Conservation (phyloP, 2,797 vertebrate genomes). For the Microhierax caerulescens region DNA sequence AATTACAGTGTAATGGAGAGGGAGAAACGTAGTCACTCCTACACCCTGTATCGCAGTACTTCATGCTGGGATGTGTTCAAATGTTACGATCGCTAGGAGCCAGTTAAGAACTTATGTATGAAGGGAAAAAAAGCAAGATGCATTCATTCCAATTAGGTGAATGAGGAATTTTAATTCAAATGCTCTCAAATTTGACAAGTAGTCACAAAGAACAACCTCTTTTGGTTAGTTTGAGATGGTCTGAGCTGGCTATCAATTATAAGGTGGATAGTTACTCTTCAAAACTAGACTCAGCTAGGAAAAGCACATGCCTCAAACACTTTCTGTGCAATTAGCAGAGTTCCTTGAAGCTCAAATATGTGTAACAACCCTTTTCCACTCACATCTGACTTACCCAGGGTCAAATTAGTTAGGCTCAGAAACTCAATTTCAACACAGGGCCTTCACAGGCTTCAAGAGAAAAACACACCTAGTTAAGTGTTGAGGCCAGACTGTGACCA, state of each 20-base stretch:
- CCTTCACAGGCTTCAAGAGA: not conserved
- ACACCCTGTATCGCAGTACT: not conserved
- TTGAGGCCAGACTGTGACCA: not conserved
- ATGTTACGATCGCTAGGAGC: rapidly evolving
- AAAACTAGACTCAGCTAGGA: not conserved
- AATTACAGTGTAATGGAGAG: not conserved
- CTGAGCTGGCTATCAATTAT: not conserved
- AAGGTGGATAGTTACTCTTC: not conserved
- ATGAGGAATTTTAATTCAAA: not conserved
- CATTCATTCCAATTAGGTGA: not conserved
- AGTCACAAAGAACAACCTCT: not conserved
- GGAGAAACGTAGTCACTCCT: not conserved
- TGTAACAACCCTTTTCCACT: not conserved
- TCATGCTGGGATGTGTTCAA: not conserved
- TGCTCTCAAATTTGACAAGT: not conserved
- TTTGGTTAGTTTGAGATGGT: not conserved
- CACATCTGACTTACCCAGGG: not conserved
- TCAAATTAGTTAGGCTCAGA: not conserved
- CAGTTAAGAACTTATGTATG: not conserved
- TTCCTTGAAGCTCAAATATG: not conserved
- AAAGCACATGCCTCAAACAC: not conserved
- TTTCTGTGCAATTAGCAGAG: not conserved
- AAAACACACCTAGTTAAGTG: not conserved
- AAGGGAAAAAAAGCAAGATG: not conserved
- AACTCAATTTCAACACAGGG: not conserved